These are phyloP conservation scores for Theocolax elegans DNA, from an alignment of 1,140 invertebrate genomes.

Conservation along the genomic window DNA sequence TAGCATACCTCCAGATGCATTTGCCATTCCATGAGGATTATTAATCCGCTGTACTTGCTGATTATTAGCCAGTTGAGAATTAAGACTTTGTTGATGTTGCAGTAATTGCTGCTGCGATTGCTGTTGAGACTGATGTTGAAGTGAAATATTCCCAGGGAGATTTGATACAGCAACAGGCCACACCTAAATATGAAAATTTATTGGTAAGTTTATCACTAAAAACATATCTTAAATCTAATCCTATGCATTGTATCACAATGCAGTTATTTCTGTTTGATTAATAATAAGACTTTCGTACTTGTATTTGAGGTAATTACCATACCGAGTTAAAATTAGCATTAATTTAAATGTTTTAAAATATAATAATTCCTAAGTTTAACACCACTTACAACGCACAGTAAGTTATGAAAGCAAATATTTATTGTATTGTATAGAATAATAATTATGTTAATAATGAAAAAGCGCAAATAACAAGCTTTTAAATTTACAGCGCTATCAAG, in stretches of 20 bases:
- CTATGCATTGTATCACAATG: background rate
- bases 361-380: background rate
- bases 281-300: background rate
- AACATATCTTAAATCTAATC: background rate
- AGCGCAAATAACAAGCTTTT: background rate
- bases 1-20: constrained; percentile 54
- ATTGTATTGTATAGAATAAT: too few relatives aligned
- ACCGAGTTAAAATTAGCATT: constrained; percentile 9
- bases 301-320: too few relatives aligned
- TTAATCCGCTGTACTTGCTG: constrained; percentile 37
- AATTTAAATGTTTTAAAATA: constrained; percentile 1
- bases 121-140: constrained; percentile 22
- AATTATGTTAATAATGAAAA: background rate
- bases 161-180: constrained; percentile 64
- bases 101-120: constrained; percentile 30
- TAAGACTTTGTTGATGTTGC: constrained; percentile 31
- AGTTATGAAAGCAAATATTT: too few relatives aligned
- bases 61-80: constrained; percentile 3
- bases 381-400: too few relatives aligned
- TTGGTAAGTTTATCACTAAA: background rate
- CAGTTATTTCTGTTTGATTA: background rate
- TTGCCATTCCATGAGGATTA: constrained; percentile 59
- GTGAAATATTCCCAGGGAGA: constrained; percentile 33
- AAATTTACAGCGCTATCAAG: constrained; percentile 1
- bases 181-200: constrained; percentile 46